These are phyloP conservation scores for Fistularia tabacaria DNA, from an alignment of 2,797 vertebrate genomes.

Conservation along the genomic window DNA sequence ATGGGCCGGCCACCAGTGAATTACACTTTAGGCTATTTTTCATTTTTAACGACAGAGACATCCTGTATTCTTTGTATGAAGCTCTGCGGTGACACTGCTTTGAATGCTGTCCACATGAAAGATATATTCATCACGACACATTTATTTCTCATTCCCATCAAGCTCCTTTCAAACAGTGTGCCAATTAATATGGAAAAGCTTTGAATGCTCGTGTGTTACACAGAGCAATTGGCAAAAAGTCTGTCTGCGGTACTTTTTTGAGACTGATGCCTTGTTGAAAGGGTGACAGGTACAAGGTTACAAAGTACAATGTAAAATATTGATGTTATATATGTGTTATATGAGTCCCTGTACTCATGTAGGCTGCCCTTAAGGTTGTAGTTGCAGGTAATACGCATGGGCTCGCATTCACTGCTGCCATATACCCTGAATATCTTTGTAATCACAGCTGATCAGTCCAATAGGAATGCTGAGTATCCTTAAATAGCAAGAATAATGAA, in stretches of 20 bases:
- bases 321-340: neutral
- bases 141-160: slow-evolving; percentile 44
- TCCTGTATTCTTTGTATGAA: slow-evolving; percentile 27
- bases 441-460: slow-evolving; percentile 33
- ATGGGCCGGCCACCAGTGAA: slow-evolving; percentile 7
- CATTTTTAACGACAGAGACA: slow-evolving; percentile 34
- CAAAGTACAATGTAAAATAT: neutral
- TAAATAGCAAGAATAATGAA: slow-evolving; percentile 54
- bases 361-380: neutral
- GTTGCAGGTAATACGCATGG: neutral
- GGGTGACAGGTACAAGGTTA: neutral
- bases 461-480: slow-evolving; percentile 33
- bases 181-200: slow-evolving; percentile 32
- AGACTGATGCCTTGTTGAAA: no score
- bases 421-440: slow-evolving; percentile 14
- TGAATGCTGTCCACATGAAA: slow-evolving; percentile 55
- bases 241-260: neutral
- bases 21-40: slow-evolving; percentile 26
- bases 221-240: neutral
- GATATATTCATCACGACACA: slow-evolving; percentile 35
- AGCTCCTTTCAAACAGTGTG: slow-evolving; percentile 28
- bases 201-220: slow-evolving; percentile 6
- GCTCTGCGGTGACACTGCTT: slow-evolving; percentile 27
- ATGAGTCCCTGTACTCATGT: no score
- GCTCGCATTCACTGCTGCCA: neutral